phyloP scores from a whole-genome alignment of 37 sponge, comb jelly and placozoan species.

The Mnemiopsis leidyi region DNA sequence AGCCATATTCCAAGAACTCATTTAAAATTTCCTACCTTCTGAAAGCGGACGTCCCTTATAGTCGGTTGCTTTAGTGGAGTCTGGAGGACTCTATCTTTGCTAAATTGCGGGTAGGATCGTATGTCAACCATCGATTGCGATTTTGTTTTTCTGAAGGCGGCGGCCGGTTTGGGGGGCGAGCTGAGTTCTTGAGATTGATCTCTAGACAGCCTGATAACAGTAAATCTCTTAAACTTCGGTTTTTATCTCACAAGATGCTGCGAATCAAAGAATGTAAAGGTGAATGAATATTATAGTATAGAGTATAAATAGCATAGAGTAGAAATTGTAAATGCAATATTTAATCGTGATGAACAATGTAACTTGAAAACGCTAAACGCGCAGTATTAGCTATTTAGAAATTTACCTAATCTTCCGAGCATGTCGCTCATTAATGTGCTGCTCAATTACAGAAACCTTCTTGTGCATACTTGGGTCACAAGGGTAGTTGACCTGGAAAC shows the following conservation, averaged over 20 bases:
- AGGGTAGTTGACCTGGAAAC: neutral
- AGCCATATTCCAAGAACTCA: too few species aligned
- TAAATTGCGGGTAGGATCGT: neutral
- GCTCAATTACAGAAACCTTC: neutral
- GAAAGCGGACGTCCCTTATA: neutral
- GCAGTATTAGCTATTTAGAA: too few species aligned
- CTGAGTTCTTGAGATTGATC: neutral
- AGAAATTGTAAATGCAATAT: too few species aligned
- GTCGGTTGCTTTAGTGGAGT: slow-evolving; percentile 16
- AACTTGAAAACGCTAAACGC: too few species aligned
- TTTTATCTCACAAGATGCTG: too few species aligned
- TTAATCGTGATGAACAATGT: too few species aligned
- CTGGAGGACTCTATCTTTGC: neutral
- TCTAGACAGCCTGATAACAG: neutral
- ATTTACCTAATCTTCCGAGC: neutral
- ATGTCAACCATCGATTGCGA: slow-evolving; percentile 13
- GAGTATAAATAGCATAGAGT: too few species aligned
- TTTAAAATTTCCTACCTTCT: slow-evolving; percentile 5
- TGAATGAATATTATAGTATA: too few species aligned
- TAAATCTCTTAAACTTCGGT: too few species aligned
- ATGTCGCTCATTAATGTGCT: neutral
- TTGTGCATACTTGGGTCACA: neutral
- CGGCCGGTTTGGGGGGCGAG: neutral
- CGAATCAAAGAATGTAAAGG: too few species aligned
- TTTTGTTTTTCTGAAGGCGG: neutral